Evolutionary conservation across 2,888 invertebrate genomes (phyloP).

Genomic region (Toxonevra muliebris): DNA sequence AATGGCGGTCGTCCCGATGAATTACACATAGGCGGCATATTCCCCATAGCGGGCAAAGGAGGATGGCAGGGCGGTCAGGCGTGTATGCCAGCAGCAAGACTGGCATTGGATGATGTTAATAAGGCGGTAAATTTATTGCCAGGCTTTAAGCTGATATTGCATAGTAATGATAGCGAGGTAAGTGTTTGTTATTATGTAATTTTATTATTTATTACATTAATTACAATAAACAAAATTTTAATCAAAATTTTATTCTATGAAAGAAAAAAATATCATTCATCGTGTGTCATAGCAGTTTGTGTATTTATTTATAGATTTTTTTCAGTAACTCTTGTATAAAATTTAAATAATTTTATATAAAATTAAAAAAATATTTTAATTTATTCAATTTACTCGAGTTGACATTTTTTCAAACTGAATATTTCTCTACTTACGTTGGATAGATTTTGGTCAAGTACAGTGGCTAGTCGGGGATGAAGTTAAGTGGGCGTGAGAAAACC

Average conservation of each 20-base stretch:
- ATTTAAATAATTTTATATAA: no score
- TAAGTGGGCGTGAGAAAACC: no score
- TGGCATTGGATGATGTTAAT: conserved; percentile 97
- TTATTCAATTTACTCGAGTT: no score
- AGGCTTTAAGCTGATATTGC: conserved; percentile 88
- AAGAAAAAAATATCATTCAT: no score
- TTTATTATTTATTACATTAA: neutral
- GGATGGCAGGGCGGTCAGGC: conserved; percentile 99
- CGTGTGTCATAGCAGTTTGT: no score
- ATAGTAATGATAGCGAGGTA: conserved; percentile 97
- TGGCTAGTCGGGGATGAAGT: no score
- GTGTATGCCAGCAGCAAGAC: conserved; percentile 95
- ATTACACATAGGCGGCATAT: conserved; percentile 96
- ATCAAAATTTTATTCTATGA: neutral
- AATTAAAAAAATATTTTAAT: no score
- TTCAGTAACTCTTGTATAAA: no score
- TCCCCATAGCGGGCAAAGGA: conserved; percentile 95
- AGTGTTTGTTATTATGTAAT: conserved; percentile 53
- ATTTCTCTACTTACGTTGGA: no score
- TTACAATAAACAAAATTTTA: neutral
- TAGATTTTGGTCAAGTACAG: no score
- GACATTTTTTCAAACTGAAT: no score
- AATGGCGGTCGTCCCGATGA: conserved; percentile 69
- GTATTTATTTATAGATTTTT: no score
- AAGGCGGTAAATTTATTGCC: conserved; percentile 85